A percentile compares a stretch with the other conserved stretches of the same genome.
Conservation (phyloP, 2,113 vertebrate genomes). For the Azemiops feae region DNA sequence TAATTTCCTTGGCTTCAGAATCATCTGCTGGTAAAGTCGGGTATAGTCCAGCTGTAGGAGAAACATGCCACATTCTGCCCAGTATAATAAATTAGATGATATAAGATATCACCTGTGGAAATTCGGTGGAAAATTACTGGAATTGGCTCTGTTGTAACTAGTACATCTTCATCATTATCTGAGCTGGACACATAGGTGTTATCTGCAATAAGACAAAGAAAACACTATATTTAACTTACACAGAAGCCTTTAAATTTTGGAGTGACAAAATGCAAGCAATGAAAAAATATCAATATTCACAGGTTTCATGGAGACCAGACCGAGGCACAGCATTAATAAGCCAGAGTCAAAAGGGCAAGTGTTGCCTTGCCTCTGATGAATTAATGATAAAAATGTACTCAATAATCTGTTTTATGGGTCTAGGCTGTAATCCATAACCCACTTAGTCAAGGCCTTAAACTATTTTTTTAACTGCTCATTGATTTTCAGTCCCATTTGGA, state of each 20-base stretch:
- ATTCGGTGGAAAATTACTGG: conserved; percentile 89
- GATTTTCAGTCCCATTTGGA: conserved; percentile 31
- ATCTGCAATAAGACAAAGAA: conserved; percentile 66
- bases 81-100: background rate
- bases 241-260: background rate
- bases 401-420: conserved; percentile 32
- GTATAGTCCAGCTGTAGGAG: background rate
- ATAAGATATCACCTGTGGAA: conserved; percentile 77
- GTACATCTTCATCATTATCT: conserved; percentile 87
- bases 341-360: background rate
- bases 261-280: background rate
- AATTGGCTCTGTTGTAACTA: conserved; percentile 88
- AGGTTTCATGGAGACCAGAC: no score
- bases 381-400: conserved; percentile 18
- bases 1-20: background rate
- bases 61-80: background rate
- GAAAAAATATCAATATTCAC: background rate
- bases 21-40: background rate
- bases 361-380: background rate
- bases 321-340: background rate
- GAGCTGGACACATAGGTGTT: conserved; percentile 91
- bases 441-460: background rate
- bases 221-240: background rate
- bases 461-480: conserved; percentile 24
- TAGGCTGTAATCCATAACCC: conserved; percentile 18